A percentile compares a stretch with the other conserved stretches of the same genome.
Conservation (phyloP, 2,797 vertebrate genomes). For the Benthosema pterotum region DNA sequence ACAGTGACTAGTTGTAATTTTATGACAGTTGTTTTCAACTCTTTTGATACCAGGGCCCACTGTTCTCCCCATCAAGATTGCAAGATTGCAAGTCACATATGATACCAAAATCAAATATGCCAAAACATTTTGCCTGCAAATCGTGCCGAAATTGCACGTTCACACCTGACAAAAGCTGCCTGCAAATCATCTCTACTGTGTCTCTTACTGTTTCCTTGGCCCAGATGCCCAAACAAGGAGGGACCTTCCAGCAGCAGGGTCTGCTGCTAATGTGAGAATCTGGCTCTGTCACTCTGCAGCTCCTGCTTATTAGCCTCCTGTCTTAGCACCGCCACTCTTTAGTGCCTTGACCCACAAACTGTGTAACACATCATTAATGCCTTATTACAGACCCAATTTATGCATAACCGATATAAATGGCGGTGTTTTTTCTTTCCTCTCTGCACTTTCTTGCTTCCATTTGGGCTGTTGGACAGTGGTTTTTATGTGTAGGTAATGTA, state of each 20-base stretch:
- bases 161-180: too few relatives aligned
- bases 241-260: constrained; percentile 40
- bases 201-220: constrained; percentile 45
- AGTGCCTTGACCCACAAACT: constrained; percentile 44
- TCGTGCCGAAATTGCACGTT: too few relatives aligned
- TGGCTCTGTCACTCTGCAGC: constrained; percentile 21
- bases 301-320: constrained; percentile 29
- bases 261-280: constrained; percentile 27
- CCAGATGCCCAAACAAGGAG: constrained; percentile 78
- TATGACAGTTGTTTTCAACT: too few relatives aligned
- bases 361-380: constrained; percentile 45
- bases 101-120: too few relatives aligned
- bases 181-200: neutral
- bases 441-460: constrained; percentile 19
- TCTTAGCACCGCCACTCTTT: constrained; percentile 30
- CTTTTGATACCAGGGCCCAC: too few relatives aligned
- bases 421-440: constrained; percentile 35
- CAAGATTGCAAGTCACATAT: too few relatives aligned
- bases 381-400: constrained; percentile 39
- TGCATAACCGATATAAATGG: constrained; percentile 38
- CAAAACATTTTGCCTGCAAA: too few relatives aligned
- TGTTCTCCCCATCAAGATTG: too few relatives aligned
- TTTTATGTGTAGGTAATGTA: too few relatives aligned
- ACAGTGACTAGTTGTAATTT: too few relatives aligned
- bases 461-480: constrained; percentile 1